A percentile compares a stretch with the other conserved stretches of the same genome.
Evolutionary conservation across 1,140 invertebrate species (phyloP).

Genomic region (Nebria ingens): DNA sequence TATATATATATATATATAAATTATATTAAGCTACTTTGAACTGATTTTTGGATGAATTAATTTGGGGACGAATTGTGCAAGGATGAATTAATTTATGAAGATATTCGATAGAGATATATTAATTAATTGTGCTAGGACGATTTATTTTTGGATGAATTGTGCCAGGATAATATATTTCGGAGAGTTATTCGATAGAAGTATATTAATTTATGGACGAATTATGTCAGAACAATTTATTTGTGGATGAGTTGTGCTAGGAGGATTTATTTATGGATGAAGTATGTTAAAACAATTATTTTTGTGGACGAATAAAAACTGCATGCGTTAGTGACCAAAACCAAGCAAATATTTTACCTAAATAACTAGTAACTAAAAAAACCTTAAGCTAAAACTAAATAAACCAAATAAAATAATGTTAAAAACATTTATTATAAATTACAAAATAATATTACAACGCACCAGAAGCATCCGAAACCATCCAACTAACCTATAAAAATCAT

Average conservation of each 20-base stretch:
- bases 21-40: neutral
- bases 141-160: neutral
- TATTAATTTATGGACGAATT: no score
- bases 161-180: no score
- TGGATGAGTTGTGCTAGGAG: neutral
- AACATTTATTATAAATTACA: neutral
- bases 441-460: neutral
- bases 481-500: constrained; percentile 50
- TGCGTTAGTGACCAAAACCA: no score
- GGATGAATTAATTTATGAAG: no score
- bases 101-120: neutral
- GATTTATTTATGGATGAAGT: neutral
- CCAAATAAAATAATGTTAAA: no score
- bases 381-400: no score
- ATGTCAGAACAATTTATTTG: neutral
- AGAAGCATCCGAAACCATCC: constrained; percentile 15
- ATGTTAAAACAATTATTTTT: no score
- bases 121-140: neutral
- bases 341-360: no score
- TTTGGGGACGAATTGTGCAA: no score
- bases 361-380: no score
- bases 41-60: neutral
- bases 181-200: no score
- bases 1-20: neutral
- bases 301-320: no score